Percentiles rank a stretch among this genome's conserved stretches.
Evolutionary conservation across 2,797 vertebrate species (phyloP).

Genomic region (Austrolebias charrua): DNA sequence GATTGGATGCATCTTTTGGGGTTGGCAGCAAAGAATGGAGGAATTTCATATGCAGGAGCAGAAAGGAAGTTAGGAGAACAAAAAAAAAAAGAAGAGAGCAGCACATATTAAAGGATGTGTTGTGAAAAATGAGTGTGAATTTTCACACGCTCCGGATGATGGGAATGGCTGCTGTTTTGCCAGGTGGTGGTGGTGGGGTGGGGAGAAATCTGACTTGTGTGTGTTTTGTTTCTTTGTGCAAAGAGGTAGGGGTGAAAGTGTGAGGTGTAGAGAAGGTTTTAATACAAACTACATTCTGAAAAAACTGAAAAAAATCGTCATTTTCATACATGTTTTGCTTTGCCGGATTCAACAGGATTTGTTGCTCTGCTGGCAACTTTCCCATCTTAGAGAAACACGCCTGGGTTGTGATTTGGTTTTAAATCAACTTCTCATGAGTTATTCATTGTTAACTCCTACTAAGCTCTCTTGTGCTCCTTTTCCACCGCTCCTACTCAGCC

Average conservation of each 20-base stretch:
- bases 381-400: conserved; percentile 30
- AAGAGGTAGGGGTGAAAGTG: conserved; percentile 34
- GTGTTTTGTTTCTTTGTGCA: conserved; percentile 38
- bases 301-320: conserved; percentile 29
- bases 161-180: conserved; percentile 74
- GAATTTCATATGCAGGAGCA: conserved; percentile 74
- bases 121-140: conserved; percentile 82
- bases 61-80: conserved; percentile 6
- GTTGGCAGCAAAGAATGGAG: conserved; percentile 75
- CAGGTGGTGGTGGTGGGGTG: conserved; percentile 58
- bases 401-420: conserved; percentile 14
- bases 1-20: conserved; percentile 77
- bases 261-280: conserved; percentile 34
- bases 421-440: neutral
- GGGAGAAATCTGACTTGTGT: conserved; percentile 53
- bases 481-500: no score
- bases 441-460: no score
- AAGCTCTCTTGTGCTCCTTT: no score
- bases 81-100: conserved; percentile 34
- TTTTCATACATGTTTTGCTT: conserved; percentile 58
- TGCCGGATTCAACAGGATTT: conserved; percentile 73
- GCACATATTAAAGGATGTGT: conserved; percentile 79
- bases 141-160: conserved; percentile 76
- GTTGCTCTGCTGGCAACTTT: conserved; percentile 59
- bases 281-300: conserved; percentile 43